These are phyloP conservation scores for Calliopum simillimum DNA, from an alignment of 2,888 invertebrate species.

Conservation along the genomic window DNA sequence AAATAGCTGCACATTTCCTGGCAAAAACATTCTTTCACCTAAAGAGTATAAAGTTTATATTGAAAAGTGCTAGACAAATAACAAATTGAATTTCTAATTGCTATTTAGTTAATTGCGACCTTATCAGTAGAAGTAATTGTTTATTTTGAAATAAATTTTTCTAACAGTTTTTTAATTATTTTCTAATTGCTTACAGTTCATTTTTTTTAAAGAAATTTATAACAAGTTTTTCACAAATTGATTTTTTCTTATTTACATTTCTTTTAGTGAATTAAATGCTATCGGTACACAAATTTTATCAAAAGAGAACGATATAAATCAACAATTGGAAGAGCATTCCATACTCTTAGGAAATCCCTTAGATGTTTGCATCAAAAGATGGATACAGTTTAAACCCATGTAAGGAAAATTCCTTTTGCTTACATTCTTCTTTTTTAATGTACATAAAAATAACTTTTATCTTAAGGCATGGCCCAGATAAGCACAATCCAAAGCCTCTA, in stretches of 20 bases:
- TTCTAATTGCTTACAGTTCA: too few relatives aligned
- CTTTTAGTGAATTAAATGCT: conserved; percentile 57
- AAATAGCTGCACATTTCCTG: too few relatives aligned
- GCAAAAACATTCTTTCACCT: background rate
- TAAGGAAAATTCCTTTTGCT: conserved; percentile 49
- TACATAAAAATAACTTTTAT: background rate
- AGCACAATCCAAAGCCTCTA: conserved; percentile 69
- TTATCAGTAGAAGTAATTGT: too few relatives aligned
- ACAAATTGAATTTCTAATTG: too few relatives aligned
- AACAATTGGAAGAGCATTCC: conserved; percentile 68
- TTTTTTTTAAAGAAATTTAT: too few relatives aligned
- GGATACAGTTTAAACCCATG: conserved; percentile 70
- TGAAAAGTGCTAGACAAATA: background rate
- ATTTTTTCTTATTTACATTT: background rate
- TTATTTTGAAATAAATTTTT: too few relatives aligned
- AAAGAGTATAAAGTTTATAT: background rate
- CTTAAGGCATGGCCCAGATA: conserved; percentile 64
- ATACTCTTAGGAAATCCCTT: conserved; percentile 78
- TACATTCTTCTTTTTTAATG: background rate
- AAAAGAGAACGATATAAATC: conserved; percentile 56
- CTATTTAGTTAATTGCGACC: too few relatives aligned
- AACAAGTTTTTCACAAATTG: too few relatives aligned
- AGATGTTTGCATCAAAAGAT: conserved; percentile 75
- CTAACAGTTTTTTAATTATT: too few relatives aligned
- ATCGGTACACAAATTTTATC: conserved; percentile 56